Base-by-base conservation (phyloP, 2,113 vertebrate species). In the Aegotheles bennettii region DNA sequence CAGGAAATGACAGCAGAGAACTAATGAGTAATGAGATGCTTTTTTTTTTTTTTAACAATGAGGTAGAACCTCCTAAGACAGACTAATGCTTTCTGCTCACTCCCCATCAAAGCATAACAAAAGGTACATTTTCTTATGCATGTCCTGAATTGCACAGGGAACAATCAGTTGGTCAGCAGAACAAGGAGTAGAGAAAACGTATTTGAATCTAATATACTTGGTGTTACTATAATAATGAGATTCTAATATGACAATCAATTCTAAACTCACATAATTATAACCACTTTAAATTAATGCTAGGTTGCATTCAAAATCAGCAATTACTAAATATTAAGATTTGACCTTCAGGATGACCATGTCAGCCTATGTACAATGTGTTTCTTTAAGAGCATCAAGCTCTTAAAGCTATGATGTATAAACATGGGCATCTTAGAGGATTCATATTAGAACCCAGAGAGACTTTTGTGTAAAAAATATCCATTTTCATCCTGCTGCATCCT, bases 11-110 rank as follows among this genome's bases (percentile, higher is more conserved):
- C 91, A 90, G 70, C 42, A 65, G 45, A 87, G 33, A 48, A 89
- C 91, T 89, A 94, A 95, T 77, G 78, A 93, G 69, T 89, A 94
- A 95, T 77, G 78, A 93, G 69, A 76, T 79, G 48, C 65, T 60
- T 67, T 36, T 70, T 74, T 70, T 54, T 73, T 75, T 43, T 79
- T 65, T 70, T 16, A 2, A 36, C 12, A 60, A 11, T 31, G 78
- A 69, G 82, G 57, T 94, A 69, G 36, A 91, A 80, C 79, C 56
- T n/a, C n/a, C n/a, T n/a, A n/a, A 88, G 53, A 28, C 26, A 50
- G 70, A 70, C 67, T 71, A 89, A 65, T 45, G 61, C 13, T 65
- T 75, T 76, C 43, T 54, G 31, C 28, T 92, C 68, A 47, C 7
- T 84, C 42, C 35, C 35, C 31, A 81, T 51, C 43, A 89, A 71